A percentile compares a stretch with the other conserved stretches of the same genome.
phyloP scores from a whole-genome alignment of 1,140 invertebrate genomes.

The Sycobia sp. region DNA sequence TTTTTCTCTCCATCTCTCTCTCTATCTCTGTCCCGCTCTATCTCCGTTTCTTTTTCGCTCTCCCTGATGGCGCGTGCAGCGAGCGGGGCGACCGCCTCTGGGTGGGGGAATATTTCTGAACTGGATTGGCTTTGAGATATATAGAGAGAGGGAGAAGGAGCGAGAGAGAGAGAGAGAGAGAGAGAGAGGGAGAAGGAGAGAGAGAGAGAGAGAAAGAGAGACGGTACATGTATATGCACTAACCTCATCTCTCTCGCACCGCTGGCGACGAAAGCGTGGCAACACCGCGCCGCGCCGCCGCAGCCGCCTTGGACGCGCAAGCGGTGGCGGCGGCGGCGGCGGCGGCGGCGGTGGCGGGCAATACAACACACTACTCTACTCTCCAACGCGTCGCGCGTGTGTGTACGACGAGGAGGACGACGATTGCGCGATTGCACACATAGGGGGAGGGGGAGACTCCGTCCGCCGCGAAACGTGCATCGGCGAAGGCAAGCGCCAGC shows the following conservation, averaged over 20 bases:
- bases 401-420: slow-evolving; percentile 21
- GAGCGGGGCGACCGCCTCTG: not conserved
- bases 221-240: too few relatives aligned
- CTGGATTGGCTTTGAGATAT: slow-evolving; percentile 29
- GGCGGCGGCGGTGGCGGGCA: not conserved
- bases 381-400: too few relatives aligned
- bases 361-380: slow-evolving; percentile 31
- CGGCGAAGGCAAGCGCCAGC: not conserved
- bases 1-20: too few relatives aligned
- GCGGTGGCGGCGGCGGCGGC: slow-evolving; percentile 23
- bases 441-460: slow-evolving; percentile 26
- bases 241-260: too few relatives aligned
- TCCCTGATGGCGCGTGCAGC: too few relatives aligned
- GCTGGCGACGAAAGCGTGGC: slow-evolving; percentile 6
- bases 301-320: slow-evolving; percentile 53
- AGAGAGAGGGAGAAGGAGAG: slow-evolving; percentile 3
- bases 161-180: slow-evolving; percentile 14
- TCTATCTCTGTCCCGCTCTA: too few relatives aligned
- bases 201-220: not conserved
- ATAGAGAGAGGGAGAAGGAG: slow-evolving; percentile 15
- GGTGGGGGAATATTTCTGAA: slow-evolving; percentile 18
- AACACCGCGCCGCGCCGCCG: slow-evolving; percentile 27
- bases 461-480: slow-evolving; percentile 5
- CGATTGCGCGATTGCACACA: slow-evolving; percentile 5
- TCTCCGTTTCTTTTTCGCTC: not conserved